Percentiles rank a stretch among this genome's conserved stretches.
These are phyloP conservation scores for Drosophila peninsularis DNA, from an alignment of 2,888 invertebrate species.

Conservation along the genomic window DNA sequence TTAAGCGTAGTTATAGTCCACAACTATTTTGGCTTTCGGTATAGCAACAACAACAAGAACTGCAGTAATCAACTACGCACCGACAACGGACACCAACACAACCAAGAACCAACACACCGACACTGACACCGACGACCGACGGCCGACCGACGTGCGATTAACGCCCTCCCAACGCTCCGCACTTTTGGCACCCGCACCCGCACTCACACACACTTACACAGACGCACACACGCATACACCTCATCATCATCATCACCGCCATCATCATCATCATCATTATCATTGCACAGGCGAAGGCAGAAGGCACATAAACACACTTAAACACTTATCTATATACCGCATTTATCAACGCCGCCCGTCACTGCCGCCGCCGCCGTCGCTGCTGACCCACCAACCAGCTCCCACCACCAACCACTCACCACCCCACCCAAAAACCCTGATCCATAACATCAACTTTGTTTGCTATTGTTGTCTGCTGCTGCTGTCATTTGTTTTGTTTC, in stretches of 20 bases:
- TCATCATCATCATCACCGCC: constrained; percentile 20
- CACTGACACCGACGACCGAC: constrained; percentile 53
- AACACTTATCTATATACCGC: constrained; percentile 58
- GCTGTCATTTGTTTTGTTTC: constrained; percentile 65
- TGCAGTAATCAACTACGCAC: constrained; percentile 62
- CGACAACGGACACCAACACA: constrained; percentile 55
- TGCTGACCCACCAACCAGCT: constrained; percentile 23
- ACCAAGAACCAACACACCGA: constrained; percentile 40
- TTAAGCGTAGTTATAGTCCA: constrained; percentile 49
- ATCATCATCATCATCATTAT: constrained; percentile 7
- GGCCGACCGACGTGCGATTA: constrained; percentile 53
- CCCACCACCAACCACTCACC: neutral
- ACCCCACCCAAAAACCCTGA: constrained; percentile 20
- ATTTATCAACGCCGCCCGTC: constrained; percentile 66
- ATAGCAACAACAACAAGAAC: constrained; percentile 39
- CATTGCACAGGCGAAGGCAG: constrained; percentile 31
- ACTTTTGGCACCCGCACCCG: constrained; percentile 58
- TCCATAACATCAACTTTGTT: constrained; percentile 66
- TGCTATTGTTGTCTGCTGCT: constrained; percentile 76
- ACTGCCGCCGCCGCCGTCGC: constrained; percentile 21
- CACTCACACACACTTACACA: constrained; percentile 27
- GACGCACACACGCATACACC: constrained; percentile 20
- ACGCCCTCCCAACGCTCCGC: constrained; percentile 56
- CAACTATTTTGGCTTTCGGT: constrained; percentile 51
- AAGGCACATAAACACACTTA: constrained; percentile 45